Conservation (phyloP, 1,140 invertebrate species). For the Melanaphis sacchari region DNA sequence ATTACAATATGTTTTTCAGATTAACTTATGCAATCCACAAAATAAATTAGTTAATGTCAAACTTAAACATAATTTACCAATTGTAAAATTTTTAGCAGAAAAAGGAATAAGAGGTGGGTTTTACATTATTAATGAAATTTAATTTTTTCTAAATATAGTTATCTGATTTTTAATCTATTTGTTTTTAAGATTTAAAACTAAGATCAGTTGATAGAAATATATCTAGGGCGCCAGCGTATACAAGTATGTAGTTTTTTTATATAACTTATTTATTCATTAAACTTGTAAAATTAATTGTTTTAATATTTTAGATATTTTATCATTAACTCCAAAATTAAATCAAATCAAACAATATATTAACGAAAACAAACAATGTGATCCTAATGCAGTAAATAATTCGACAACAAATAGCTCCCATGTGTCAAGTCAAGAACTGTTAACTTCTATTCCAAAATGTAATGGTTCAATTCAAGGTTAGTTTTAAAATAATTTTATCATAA, state of each 20-base stretch:
- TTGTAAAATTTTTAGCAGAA: slow-evolving; percentile 38
- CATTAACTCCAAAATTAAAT: slow-evolving; percentile 28
- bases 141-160: too few relatives aligned
- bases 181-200: slow-evolving; percentile 39
- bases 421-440: background rate
- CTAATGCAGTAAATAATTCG: slow-evolving; percentile 14
- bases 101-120: slow-evolving; percentile 36
- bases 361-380: background rate
- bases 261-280: background rate
- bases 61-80: slow-evolving; percentile 42
- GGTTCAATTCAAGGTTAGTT: slow-evolving; percentile 14
- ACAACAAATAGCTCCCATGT: background rate
- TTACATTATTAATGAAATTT: background rate
- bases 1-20: background rate
- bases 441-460: slow-evolving; percentile 23
- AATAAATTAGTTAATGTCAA: slow-evolving; percentile 49
- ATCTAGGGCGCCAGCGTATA: background rate
- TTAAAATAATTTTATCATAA: background rate
- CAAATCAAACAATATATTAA: background rate
- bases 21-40: slow-evolving; percentile 26
- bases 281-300: background rate
- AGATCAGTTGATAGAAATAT: slow-evolving; percentile 22
- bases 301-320: background rate
- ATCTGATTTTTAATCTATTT: background rate
- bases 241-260: slow-evolving; percentile 3